Base-by-base conservation (phyloP, 2,888 invertebrate species). In the Lasioglossum malachurum region DNA sequence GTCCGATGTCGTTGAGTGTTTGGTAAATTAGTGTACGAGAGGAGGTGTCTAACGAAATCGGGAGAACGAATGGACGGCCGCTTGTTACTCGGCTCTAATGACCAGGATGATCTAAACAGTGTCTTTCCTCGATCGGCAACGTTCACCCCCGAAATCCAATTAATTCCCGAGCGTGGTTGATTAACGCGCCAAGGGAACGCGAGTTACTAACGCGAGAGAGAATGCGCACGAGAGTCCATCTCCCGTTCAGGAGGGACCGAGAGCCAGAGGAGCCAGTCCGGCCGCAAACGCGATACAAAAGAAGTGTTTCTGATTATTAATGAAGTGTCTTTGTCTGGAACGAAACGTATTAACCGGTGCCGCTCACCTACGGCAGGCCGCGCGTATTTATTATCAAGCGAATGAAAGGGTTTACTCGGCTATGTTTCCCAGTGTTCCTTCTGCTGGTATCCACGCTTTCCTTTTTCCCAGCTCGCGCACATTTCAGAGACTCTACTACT, bases 301-400 rank as follows among this genome's bases (percentile, higher is more conserved):
- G 92, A 87, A 90, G 87, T 82, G 92, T 93, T 92, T 94, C 92
- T 86, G 93, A 91, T 94, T 94, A 94, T 94, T 94, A 94, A 94
- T 94, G 93, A 94, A 94, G 93, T 92, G 92, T 92, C 93, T 94
- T 93, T 93, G 93, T 94, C 90, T 88, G 89, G 88, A 91, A 90
- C 90, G 91, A 92, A 93, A 90, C 85, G 89, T 87, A 93, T 93
- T 92, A 93, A 91, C 89, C 84, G 87, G 74, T 35, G 64, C 73
- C 73, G 84, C 77, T 89, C 90, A 81, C 76, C 90, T 87, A 83
- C 74, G 82, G 71, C 53, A 76, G 81, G 64, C 86, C 71, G 75
- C 73, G 85, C 74, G 88, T 91, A 92, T 92, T 93, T 92, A 92
- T 92, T 91, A 93, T 88, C 86, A 64, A 71, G 67, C 74, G 82